phyloP scores from a whole-genome alignment of 2,113 vertebrate genomes.

The Nerophis lumbriciformis region DNA sequence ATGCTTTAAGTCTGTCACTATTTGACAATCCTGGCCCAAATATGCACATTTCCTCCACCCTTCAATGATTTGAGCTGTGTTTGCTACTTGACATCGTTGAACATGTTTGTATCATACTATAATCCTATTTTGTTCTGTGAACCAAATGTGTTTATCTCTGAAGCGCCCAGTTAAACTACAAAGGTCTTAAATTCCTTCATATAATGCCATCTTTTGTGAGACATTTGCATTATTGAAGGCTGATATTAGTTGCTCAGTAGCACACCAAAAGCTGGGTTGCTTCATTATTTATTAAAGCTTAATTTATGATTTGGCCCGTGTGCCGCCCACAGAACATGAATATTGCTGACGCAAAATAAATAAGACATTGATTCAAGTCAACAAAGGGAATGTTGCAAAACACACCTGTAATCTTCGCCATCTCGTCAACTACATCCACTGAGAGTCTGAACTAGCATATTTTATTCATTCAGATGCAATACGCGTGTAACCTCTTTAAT shows the following conservation, averaged over 20 bases:
- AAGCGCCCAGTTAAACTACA: neutral
- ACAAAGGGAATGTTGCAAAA: neutral
- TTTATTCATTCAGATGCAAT: conserved; percentile 17
- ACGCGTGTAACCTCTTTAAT: conserved; percentile 15
- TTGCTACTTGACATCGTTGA: neutral
- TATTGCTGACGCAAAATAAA: neutral
- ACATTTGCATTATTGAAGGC: neutral
- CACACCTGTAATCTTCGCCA: neutral
- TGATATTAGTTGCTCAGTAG: neutral
- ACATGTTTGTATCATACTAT: neutral
- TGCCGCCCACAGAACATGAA: neutral
- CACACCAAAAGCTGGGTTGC: neutral
- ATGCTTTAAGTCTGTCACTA: too few species aligned
- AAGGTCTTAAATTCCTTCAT: neutral
- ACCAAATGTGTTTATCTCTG: neutral
- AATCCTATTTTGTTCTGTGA: neutral
- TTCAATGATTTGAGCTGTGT: neutral
- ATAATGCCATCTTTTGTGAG: neutral
- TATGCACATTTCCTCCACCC: too few species aligned
- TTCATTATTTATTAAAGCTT: conserved; percentile 3
- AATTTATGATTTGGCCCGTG: conserved; percentile 1
- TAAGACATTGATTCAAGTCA: conserved; percentile 5
- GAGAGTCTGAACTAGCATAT: neutral
- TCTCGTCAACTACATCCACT: neutral
- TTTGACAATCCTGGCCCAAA: too few species aligned